Conservation (phyloP, 2,113 vertebrate genomes). For the Erythrolamprus reginae region DNA sequence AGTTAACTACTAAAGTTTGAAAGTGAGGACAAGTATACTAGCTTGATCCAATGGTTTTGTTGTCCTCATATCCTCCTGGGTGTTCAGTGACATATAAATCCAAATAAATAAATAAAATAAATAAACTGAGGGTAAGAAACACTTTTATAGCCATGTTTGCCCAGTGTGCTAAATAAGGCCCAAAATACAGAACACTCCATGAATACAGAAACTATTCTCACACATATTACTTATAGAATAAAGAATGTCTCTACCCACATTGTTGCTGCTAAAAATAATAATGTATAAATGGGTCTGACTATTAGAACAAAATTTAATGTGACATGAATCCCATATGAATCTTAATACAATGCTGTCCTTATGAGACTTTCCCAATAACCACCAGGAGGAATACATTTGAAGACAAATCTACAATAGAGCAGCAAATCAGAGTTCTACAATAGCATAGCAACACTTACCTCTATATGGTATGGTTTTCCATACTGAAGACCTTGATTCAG, state of each 20-base stretch:
- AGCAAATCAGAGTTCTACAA: neutral
- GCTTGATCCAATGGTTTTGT: neutral
- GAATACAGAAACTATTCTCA: neutral
- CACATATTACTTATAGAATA: neutral
- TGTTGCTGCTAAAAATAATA: neutral
- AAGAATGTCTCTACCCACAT: neutral
- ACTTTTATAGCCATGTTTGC: neutral
- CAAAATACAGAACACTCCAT: neutral
- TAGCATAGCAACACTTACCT: conserved; percentile 14
- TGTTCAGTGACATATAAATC: no score
- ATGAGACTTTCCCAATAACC: neutral
- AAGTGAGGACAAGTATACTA: neutral
- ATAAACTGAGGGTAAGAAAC: neutral
- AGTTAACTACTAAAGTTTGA: neutral
- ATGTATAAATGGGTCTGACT: neutral
- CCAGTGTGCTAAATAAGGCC: neutral
- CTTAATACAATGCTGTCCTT: neutral
- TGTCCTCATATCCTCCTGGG: neutral
- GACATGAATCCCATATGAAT: neutral
- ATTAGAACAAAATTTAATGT: neutral
- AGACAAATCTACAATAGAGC: fast-evolving
- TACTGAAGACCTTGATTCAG: conserved; percentile 58
- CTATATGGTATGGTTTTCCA: conserved; percentile 47
- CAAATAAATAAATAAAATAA: no score
- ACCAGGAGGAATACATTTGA: neutral